A percentile compares a stretch with the other conserved stretches of the same genome.
phyloP scores from a whole-genome alignment of 2,797 vertebrate genomes.

The Sebastes minor region DNA sequence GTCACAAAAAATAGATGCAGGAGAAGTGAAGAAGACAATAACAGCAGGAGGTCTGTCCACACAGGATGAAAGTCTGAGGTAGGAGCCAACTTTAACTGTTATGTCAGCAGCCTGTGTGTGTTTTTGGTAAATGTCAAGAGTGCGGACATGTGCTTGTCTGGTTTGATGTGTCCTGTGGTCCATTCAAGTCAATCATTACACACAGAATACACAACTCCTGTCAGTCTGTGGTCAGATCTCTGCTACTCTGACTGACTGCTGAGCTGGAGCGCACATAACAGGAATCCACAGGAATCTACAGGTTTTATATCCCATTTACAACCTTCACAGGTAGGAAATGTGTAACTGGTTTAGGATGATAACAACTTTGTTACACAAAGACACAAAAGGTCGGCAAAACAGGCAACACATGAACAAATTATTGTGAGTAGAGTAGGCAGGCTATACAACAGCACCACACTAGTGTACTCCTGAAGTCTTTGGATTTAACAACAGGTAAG shows the following conservation, averaged over 20 bases:
- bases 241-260: constrained; percentile 17
- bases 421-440: no score
- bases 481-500: background rate
- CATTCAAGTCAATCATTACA: constrained; percentile 74
- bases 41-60: background rate
- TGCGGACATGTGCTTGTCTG: accelerated
- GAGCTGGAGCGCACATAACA: constrained; percentile 25
- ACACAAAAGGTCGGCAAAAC: background rate
- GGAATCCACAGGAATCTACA: constrained; percentile 17
- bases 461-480: background rate
- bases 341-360: no score
- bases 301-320: constrained; percentile 19
- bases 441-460: background rate
- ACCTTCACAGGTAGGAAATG: constrained; percentile 54
- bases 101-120: background rate
- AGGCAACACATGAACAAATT: background rate
- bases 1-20: background rate
- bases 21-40: background rate
- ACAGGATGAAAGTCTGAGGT: constrained; percentile 24
- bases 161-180: constrained; percentile 12
- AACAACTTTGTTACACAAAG: no score
- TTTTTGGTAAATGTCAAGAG: background rate
- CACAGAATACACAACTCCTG: constrained; percentile 60
- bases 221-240: constrained; percentile 36
- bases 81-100: background rate